phyloP scores from a whole-genome alignment of 2,797 vertebrate genomes.

The Neoniphon sammara region DNA sequence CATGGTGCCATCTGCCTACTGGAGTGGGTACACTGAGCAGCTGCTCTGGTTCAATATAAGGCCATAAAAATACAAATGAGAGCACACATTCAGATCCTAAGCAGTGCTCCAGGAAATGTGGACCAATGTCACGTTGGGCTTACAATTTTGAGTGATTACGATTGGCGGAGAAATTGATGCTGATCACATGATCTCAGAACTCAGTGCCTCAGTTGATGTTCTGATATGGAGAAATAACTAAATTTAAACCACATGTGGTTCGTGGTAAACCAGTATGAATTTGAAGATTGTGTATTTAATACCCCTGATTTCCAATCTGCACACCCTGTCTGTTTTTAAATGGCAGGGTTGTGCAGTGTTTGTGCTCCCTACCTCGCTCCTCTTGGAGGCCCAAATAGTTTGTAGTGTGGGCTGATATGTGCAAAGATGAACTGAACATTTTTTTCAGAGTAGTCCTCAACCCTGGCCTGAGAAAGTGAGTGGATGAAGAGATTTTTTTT shows the following conservation, averaged over 20 bases:
- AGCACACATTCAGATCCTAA: slow-evolving; percentile 26
- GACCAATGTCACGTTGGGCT: slow-evolving; percentile 40
- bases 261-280: slow-evolving; percentile 4
- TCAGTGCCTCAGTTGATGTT: slow-evolving; percentile 65
- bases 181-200: slow-evolving; percentile 26
- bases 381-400: slow-evolving; percentile 39
- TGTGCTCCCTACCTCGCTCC: slow-evolving; percentile 66
- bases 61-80: slow-evolving; percentile 13
- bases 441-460: background rate
- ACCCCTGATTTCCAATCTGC: slow-evolving; percentile 32
- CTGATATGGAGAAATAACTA: slow-evolving; percentile 35
- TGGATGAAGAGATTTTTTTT: background rate
- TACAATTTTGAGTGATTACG: slow-evolving; percentile 11
- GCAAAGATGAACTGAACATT: slow-evolving; percentile 7
- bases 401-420: background rate
- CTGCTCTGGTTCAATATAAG: slow-evolving; percentile 20
- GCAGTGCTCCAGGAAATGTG: slow-evolving; percentile 6
- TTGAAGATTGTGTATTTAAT: slow-evolving; percentile 32
- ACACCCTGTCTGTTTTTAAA: slow-evolving; percentile 19
- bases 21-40: slow-evolving; percentile 6
- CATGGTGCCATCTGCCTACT: slow-evolving; percentile 30
- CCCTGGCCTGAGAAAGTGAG: slow-evolving; percentile 11
- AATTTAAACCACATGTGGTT: background rate
- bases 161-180: slow-evolving; percentile 26
- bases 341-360: slow-evolving; percentile 18